Conservation (phyloP, 2,113 vertebrate species). For the Budorcas taxicolor region DNA sequence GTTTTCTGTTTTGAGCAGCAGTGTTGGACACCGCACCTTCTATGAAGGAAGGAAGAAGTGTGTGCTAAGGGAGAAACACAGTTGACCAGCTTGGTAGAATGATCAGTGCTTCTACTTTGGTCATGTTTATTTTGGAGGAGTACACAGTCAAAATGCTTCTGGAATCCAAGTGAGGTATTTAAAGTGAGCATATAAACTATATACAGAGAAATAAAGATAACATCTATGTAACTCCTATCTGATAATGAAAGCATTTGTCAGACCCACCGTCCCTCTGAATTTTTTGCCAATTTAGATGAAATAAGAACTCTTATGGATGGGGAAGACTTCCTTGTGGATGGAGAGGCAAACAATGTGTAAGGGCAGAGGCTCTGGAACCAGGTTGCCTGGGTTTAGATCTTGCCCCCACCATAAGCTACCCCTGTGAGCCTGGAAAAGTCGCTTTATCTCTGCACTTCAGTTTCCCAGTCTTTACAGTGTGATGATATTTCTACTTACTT, state of each 20-base stretch:
- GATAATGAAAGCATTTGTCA: neutral
- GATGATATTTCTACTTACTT: neutral
- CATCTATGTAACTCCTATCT: neutral
- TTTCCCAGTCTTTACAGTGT: neutral
- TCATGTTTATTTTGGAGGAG: neutral
- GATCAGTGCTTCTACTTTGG: neutral
- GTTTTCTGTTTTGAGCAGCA: neutral
- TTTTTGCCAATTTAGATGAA: neutral
- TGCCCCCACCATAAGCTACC: neutral
- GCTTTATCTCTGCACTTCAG: neutral
- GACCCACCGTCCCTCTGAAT: neutral
- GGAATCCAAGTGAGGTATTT: neutral
- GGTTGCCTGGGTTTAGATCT: neutral
- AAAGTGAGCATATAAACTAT: neutral
- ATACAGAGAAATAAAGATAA: neutral
- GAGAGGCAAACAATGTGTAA: neutral
- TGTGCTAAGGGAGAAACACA: neutral
- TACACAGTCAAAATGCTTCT: neutral
- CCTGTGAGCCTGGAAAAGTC: neutral
- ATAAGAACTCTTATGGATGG: neutral
- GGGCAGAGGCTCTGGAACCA: neutral
- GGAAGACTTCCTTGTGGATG: neutral
- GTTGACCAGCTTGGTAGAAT: neutral
- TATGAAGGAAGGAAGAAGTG: neutral
- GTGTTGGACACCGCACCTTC: neutral